Base-by-base conservation (phyloP, 2,797 vertebrate genomes). In the Euphonia xanthogaster region DNA sequence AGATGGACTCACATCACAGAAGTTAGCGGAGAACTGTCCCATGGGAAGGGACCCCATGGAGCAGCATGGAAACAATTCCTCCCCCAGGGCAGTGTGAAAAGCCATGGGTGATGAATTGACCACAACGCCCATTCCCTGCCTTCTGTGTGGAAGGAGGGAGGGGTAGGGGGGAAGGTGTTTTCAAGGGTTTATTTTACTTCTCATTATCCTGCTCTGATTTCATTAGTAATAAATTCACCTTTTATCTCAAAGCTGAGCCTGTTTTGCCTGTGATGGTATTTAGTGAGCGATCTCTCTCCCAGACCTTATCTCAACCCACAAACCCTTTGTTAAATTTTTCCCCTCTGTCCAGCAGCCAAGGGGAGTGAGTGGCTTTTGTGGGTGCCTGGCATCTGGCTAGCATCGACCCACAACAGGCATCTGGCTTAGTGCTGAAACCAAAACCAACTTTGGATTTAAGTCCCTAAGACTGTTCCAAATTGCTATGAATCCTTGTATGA, bases 351-450 rank as follows among this genome's bases (percentile, higher is more conserved):
- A 44, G 31, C 21, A 60, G n/a, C 17, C 21, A 55, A 60, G 13
- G 31, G 31, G 22, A 44, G 14, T 31, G 27, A 51, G n/a, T 9
- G 11, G n/a, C 37, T 61, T 37, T 81, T 30, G 5, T 61, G n/a
- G 7, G 9, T 81, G 27, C 27, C 55, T 51, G n/a, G 47, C 66
- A 31, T 51, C 7, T 37, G 61, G 40, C 27, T 20, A 17, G 27
- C 2, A 1, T 22, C 0, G 1, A 39, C 40, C 22, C 40, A 39
- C 1, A 3, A 18, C 40, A 39, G 28, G 12, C 10, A 24, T 61
- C 30, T 71, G 37, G 1, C 23, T 68, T 85, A 51, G 30, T 24
- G 8, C 42, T 75, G 33, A 78, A 30, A 54, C n/a, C 44, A 63
- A 85, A 48, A 75, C 14, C 7, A 61, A 7, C 10, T 6, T 2